Base-by-base conservation (phyloP, 2,888 invertebrate species). In the Ypsolopha scabrella region DNA sequence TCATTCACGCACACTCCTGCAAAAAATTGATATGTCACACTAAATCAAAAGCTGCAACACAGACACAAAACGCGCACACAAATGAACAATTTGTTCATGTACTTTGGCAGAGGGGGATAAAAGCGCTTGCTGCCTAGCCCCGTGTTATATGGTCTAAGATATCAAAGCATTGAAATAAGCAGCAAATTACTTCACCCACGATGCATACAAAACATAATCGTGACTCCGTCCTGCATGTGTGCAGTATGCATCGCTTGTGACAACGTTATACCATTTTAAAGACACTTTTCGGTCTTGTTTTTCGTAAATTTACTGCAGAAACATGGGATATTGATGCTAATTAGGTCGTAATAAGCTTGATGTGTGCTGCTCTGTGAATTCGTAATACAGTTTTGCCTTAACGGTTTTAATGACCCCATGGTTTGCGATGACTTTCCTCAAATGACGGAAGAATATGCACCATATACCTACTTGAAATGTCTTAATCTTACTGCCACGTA, bases 131-230 rank as follows among this genome's bases (percentile, higher is more conserved):
- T n/a, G n/a, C n/a, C n/a, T n/a, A n/a, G n/a, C n/a, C n/a, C n/a
- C n/a, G n/a, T n/a, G n/a, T n/a, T n/a, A n/a, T n/a, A n/a, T n/a
- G n/a, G n/a, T n/a, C n/a, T n/a, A n/a, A n/a, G n/a, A n/a, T 3
- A 24, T 4, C 24, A 24, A 24, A 24, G 24, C 24, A 24, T 24
- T 24, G 24, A 24, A 24, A 24, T 24, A 24, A 24, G 24, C 24
- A 24, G 24, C 24, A 24, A 52, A 33, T 33, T 45, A 45, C 10
- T 47, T 36, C 13, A 36, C 47, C 11, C 36, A 13, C 47, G 36
- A 6, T 35, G 47, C 47, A 47, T 47, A 47, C 47, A 35, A 35
- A 47, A 47, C 14, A 36, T n/a, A 36, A 13, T 47, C 47, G 47
- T 47, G 47, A 47, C n/a, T 8, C 7, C 11, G 8, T 47, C 47